Evolutionary conservation across 2,797 vertebrate species (phyloP).

Genomic region (Diplodus sargus): DNA sequence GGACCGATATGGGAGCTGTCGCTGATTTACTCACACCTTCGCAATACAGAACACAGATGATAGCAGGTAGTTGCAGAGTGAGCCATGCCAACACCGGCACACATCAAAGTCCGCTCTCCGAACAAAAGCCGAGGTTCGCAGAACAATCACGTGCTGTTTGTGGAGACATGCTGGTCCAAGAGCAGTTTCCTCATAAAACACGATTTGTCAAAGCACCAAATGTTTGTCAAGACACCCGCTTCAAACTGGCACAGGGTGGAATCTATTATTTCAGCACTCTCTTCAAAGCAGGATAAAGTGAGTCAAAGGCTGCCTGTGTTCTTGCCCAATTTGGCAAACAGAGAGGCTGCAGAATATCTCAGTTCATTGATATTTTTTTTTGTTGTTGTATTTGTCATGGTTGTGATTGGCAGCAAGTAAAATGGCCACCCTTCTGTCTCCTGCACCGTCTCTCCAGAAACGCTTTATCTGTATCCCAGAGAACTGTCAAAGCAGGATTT

Average conservation of each 20-base stretch:
- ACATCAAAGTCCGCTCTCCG: constrained; percentile 32
- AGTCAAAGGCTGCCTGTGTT: constrained; percentile 45
- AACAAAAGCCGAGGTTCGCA: constrained; percentile 2
- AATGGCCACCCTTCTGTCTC: constrained; percentile 33
- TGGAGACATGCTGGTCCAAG: constrained; percentile 19
- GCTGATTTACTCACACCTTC: constrained; percentile 70
- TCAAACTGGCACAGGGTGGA: constrained; percentile 14
- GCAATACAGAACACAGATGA: constrained; percentile 43
- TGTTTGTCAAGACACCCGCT: constrained; percentile 33
- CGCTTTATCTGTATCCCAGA: constrained; percentile 51
- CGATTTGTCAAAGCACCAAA: constrained; percentile 46
- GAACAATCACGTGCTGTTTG: constrained; percentile 10
- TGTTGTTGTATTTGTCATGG: not conserved
- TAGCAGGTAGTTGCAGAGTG: constrained; percentile 41
- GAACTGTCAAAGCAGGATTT: constrained; percentile 43
- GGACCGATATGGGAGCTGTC: constrained; percentile 55
- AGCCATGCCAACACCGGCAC: not conserved
- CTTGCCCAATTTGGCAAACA: constrained; percentile 41
- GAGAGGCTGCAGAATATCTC: constrained; percentile 29
- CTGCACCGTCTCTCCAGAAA: constrained; percentile 33
- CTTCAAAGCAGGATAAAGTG: constrained; percentile 4
- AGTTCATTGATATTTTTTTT: constrained; percentile 10
- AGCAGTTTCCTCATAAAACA: constrained; percentile 19
- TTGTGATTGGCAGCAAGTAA: constrained; percentile 37
- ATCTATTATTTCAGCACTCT: constrained; percentile 2